Percentiles rank a stretch among this genome's conserved stretches.
Conservation (phyloP, 2,113 vertebrate genomes). For the Perca schrenkii region DNA sequence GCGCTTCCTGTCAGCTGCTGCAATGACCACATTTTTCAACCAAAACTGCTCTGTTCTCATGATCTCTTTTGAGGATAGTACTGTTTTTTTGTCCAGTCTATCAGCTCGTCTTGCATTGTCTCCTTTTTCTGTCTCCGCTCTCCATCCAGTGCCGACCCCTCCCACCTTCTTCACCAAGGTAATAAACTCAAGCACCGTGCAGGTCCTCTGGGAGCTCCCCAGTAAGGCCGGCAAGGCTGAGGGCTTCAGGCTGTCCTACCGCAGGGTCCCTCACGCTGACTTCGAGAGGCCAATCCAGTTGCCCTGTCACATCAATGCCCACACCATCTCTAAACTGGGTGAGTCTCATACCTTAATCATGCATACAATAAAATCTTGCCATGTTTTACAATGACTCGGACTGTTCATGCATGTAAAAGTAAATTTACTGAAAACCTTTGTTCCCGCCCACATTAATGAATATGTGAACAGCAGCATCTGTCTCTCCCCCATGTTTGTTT, state of each 20-base stretch:
- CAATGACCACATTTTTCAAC: not conserved
- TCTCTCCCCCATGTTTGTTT: not conserved
- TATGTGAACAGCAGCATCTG: not conserved
- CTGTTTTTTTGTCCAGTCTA: not conserved
- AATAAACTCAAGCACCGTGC: constrained; percentile 76
- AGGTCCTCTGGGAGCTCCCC: constrained; percentile 85
- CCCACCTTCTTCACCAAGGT: constrained; percentile 84
- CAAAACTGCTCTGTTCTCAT: not conserved
- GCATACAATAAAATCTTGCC: too few relatives aligned
- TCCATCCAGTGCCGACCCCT: constrained; percentile 74
- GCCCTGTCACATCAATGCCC: constrained; percentile 71
- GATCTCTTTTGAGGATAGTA: not conserved
- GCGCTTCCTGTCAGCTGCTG: not conserved
- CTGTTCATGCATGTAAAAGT: too few relatives aligned
- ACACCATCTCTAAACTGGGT: constrained; percentile 81
- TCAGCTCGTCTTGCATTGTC: not conserved
- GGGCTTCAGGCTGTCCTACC: constrained; percentile 84
- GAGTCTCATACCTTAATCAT: constrained; percentile 37
- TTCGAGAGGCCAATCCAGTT: constrained; percentile 79
- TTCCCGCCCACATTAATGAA: too few relatives aligned
- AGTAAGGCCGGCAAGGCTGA: constrained; percentile 74
- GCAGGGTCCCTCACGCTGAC: constrained; percentile 76
- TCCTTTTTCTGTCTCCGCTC: not conserved
- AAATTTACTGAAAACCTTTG: too few relatives aligned
- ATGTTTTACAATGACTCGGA: too few relatives aligned